Evolutionary conservation across 2,113 vertebrate species (phyloP).

Genomic region (Calidris pugnax): DNA sequence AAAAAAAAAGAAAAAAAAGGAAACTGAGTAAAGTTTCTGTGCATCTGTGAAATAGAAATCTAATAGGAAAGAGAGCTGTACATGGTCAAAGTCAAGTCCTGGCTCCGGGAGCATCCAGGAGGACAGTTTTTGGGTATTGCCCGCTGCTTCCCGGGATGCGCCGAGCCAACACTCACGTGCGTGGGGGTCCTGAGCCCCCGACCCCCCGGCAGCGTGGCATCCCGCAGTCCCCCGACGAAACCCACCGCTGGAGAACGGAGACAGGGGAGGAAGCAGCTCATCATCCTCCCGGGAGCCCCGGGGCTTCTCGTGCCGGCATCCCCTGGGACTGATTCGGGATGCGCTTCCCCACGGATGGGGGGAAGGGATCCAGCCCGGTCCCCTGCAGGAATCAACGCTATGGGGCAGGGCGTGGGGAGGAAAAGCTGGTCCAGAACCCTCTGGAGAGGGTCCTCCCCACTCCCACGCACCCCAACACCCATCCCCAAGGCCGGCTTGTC

Average conservation of each 20-base stretch:
- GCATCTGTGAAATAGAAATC: conserved; percentile 30
- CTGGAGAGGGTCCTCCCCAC: background rate
- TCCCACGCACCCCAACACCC: background rate
- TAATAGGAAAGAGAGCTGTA: conserved; percentile 48
- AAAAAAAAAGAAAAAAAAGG: background rate
- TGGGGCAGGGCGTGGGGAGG: rapidly evolving
- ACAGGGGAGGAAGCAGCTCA: rapidly evolving
- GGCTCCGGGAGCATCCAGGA: background rate
- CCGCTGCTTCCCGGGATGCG: background rate
- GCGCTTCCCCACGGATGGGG: background rate
- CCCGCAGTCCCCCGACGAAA: rapidly evolving
- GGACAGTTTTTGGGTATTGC: background rate
- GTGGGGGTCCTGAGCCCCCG: rapidly evolving
- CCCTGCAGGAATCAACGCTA: background rate
- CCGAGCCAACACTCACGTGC: background rate
- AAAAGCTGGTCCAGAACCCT: background rate
- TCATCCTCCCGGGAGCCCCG: background rate
- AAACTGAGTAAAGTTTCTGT: background rate
- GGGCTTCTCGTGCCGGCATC: rapidly evolving
- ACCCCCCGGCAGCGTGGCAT: background rate
- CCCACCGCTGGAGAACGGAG: background rate
- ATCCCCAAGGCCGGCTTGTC: background rate
- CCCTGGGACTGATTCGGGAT: rapidly evolving
- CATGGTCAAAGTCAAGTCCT: background rate
- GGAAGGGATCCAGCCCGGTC: background rate